Base-by-base conservation (phyloP, 2,113 vertebrate genomes). In the Cryptoleucopteryx plumbea region DNA sequence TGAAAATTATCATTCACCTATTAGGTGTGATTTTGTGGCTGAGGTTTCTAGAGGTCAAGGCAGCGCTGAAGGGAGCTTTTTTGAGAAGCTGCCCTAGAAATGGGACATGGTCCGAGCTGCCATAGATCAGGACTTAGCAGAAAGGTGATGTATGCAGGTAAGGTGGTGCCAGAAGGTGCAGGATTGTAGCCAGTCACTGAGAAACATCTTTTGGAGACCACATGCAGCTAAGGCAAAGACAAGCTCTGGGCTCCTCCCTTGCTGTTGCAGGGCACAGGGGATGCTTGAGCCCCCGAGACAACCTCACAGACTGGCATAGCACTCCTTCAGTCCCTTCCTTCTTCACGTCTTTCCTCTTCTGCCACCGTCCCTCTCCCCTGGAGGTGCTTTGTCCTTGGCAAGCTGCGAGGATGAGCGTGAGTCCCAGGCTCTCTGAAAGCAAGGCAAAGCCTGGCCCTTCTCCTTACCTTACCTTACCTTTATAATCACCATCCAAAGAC, bases 371-470 rank as follows among this genome's bases (percentile, higher is more conserved):
- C 12, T 87, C n/a, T 87, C 23, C 40, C 14, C 14, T 40, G 21
- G 40, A 56, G 40, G 13, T 31, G 10, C 14, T 83, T 34, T 40
- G 32, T 31, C 50, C 12, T 68, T 74, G 32, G 11, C 47, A 92
- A 42, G 32, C 8, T 65, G 42, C 0, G 3, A 79, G 22, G 13
- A 4, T 42, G 23, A 63, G 10, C 0, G 0, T 0, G 0, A 29
- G 15, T 22, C 61, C 31, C 66, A 80, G 58, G 23, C 3, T 15
- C 40, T 83, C 63, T 43, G 47, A 83, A 92, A 74, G 17, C 34
- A 62, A 71, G 13, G 25, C 50, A 65, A 88, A 86, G 7, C 32
- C n/a, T 87, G 17, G 3, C 10, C 13, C 31, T 70, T 73, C 38
- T 59, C 15, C n/a, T 81, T 55, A 53, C 18, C 27, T 83, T 53